Conservation (phyloP, 2,113 vertebrate genomes). For the Dromiciops gliroides region DNA sequence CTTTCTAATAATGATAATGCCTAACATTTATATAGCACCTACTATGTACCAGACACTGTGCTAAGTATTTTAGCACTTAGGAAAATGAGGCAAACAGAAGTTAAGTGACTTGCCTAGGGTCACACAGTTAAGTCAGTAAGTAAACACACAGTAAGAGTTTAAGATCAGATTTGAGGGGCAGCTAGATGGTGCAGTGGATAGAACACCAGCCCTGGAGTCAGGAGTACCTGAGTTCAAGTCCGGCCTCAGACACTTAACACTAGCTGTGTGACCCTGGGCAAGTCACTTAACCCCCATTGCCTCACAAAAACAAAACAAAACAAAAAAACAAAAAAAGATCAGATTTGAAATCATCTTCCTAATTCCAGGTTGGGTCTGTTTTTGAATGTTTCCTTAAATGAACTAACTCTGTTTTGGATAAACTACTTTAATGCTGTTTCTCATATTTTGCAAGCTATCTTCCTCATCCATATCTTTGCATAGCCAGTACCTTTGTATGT, state of each 20-base stretch:
- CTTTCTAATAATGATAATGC: not conserved
- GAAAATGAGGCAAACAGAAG: not conserved
- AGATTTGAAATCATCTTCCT: not conserved
- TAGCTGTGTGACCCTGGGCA: too few relatives aligned
- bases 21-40: not conserved
- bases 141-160: not conserved
- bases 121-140: not conserved
- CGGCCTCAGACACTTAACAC: too few relatives aligned
- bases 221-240: too few relatives aligned
- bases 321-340: too few relatives aligned
- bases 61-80: not conserved
- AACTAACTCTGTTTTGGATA: not conserved
- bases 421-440: not conserved
- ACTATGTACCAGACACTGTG: not conserved
- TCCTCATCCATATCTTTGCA: not conserved
- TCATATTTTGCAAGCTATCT: not conserved
- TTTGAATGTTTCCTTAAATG: not conserved
- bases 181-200: too few relatives aligned
- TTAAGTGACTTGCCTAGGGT: not conserved
- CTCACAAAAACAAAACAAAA: too few relatives aligned
- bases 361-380: not conserved
- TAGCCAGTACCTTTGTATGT: not conserved
- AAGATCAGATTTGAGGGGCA: not conserved
- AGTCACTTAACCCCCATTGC: too few relatives aligned
- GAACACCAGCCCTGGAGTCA: too few relatives aligned